Conservation (phyloP, 2,888 invertebrate species). For the Trissoscelio sp. region DNA sequence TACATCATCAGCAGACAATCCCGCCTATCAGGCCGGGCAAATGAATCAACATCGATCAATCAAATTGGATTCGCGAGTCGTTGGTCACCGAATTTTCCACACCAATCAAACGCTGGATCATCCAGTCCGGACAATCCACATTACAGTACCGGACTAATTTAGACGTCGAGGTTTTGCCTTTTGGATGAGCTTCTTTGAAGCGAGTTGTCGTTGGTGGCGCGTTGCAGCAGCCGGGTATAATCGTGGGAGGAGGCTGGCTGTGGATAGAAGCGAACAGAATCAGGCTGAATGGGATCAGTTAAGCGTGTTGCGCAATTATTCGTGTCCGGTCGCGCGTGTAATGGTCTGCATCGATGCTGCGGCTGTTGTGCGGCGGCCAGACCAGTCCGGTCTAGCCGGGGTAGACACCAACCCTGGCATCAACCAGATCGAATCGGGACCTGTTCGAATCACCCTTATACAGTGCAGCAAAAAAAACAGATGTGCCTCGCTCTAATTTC, state of each 20-base stretch:
- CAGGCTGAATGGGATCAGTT: conserved; percentile 86
- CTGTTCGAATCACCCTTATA: conserved; percentile 54
- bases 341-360: conserved; percentile 85
- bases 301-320: conserved; percentile 87
- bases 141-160: conserved; percentile 35
- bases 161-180: conserved; percentile 55
- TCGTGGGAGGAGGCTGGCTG: conserved; percentile 66
- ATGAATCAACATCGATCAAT: conserved; percentile 40
- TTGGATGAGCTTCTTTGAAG: conserved; percentile 58
- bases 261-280: conserved; percentile 80
- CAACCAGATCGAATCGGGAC: conserved; percentile 56
- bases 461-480: conserved; percentile 50
- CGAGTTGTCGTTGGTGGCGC: conserved; percentile 31
- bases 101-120: conserved; percentile 11
- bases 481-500: conserved; percentile 41
- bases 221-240: conserved; percentile 27
- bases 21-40: background rate
- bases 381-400: conserved; percentile 57
- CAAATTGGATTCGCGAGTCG: conserved; percentile 11
- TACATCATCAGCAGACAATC: conserved; percentile 35
- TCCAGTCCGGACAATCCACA: conserved; percentile 14
- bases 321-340: conserved; percentile 88
- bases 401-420: conserved; percentile 30
- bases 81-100: conserved; percentile 12
- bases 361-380: conserved; percentile 81